Base-by-base conservation (phyloP, 2,113 vertebrate species). In the Corydoras maculifer region DNA sequence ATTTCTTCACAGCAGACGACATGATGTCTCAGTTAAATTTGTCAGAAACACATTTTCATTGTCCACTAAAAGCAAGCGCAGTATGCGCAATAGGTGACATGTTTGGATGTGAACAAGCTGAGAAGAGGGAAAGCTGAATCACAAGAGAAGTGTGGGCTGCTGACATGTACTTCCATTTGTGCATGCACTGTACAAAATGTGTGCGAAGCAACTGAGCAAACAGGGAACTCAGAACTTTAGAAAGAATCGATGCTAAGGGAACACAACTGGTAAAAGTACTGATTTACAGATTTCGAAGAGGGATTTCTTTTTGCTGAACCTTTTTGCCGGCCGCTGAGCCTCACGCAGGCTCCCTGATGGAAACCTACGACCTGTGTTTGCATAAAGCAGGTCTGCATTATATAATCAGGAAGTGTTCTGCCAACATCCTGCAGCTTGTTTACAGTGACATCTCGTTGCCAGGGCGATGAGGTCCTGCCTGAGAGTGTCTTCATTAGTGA, bases 361-460 rank as follows among this genome's bases (percentile, higher is more conserved):
- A 49, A 68, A 72, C 64, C 57, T 76, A 64, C 76, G 77, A 79
- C 74, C 60, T 80, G 59, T 30, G 65, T 73, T 79, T 78, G 70
- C 75, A 64, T 71, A 74, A 85, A 87, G 78, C 75, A 72, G 80
- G 82, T 84, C 79, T 76, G 62, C 76, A 60, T 87, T 83, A 87
- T 85, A 82, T 82, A 87, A 87, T 77, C 82, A 85, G 78, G 78
- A 84, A 83, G 79, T 79, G 75, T 68, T 81, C 78, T 87, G 86
- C 86, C 86, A 88, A 82, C 11, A 54, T 88, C 86, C 85, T 86
- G 88, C 80, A 86, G 86, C 83, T 86, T 89, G 85, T 86, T 88
- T 86, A 84, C 74, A 75, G 79, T 86, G 85, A 87, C 81, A 84
- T 87, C 80, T 84, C 77, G 84, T 81, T 87, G 84, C 80, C 80